Evolutionary conservation across 2,113 vertebrate species (phyloP), one percentile per base, ranked within the genome.

Genomic region (Macrotus californicus): DNA sequence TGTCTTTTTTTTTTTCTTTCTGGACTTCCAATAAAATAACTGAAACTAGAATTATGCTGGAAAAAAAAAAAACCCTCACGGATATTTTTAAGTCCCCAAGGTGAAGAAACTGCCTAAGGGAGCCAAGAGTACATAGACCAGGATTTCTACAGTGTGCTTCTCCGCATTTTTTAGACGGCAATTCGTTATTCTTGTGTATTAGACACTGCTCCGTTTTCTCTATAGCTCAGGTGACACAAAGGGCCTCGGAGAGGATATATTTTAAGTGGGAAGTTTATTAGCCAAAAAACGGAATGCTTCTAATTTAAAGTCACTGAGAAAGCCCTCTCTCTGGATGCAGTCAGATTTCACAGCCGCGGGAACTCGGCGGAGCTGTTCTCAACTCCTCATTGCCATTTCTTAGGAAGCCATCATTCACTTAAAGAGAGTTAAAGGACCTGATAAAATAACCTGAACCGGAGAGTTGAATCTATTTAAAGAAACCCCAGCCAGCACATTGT

Each of bases 131-230:
- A 80, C 39, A 36, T 0, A 76, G 86, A 87, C 48, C 21, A 61
- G 79, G 61, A 56, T 95, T 96, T 93, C 85, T 92, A 75, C 54
- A 72, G 66, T 59, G 31, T 81, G 89, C 75, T 54, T 52, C n/a
- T 90, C 36, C 0, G 29, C 75, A 89, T 87, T 87, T 95, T 96
- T 77, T 95, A 96, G 70, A 48, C 93, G 83, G 83, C 64, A 94
- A 96, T 96, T 97, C 96, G 95, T 94, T 96, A 94, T 95, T 92
- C 67, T 34, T 94, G 61, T 91, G 34, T 95, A 95, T 90, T 91
- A 91, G 81, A 91, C 77, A 93, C 89, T 95, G 90, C 24, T 66
- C 87, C 92, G 93, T 95, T 97, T 97, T 97, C 91, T 94, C 64
- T 69, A 50, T 43, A 93, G 96, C 67, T 89, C 82, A 39, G 48